Conservation (phyloP, 2,888 invertebrate species). For the Tetanocera ferruginea region DNA sequence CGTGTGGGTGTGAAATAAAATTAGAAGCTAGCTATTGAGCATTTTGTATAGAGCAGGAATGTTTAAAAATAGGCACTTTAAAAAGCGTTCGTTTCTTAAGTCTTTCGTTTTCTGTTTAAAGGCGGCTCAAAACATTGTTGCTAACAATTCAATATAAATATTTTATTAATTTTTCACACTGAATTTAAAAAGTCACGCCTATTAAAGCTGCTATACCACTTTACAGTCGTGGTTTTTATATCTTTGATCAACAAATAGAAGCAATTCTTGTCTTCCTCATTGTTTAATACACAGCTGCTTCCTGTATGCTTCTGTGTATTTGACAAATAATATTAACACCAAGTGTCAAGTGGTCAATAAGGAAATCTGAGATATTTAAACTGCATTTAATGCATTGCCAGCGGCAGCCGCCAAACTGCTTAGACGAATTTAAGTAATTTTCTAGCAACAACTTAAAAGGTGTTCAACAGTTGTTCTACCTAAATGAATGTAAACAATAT, state of each 20-base stretch:
- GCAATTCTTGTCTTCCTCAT: background rate
- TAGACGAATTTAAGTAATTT: too few relatives aligned
- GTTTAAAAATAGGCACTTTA: too few relatives aligned
- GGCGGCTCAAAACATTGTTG: background rate
- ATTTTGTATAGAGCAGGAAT: too few relatives aligned
- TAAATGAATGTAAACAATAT: background rate
- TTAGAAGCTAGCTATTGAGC: too few relatives aligned
- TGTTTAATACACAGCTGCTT: background rate
- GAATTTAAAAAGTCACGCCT: too few relatives aligned
- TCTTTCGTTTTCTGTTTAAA: background rate
- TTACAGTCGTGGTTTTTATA: too few relatives aligned
- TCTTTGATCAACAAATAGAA: too few relatives aligned
- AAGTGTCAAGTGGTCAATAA: conserved; percentile 3
- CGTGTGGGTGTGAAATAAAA: background rate
- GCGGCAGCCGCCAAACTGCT: too few relatives aligned
- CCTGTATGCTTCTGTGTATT: background rate
- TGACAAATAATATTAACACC: background rate
- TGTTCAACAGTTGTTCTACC: background rate
- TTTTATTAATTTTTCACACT: too few relatives aligned
- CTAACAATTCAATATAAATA: too few relatives aligned
- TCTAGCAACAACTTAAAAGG: background rate
- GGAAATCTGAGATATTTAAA: background rate
- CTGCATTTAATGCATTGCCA: too few relatives aligned
- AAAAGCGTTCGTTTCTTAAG: background rate
- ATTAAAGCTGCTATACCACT: too few relatives aligned